phyloP scores from a whole-genome alignment of 1,140 invertebrate species.

The Streblospio benedicti region DNA sequence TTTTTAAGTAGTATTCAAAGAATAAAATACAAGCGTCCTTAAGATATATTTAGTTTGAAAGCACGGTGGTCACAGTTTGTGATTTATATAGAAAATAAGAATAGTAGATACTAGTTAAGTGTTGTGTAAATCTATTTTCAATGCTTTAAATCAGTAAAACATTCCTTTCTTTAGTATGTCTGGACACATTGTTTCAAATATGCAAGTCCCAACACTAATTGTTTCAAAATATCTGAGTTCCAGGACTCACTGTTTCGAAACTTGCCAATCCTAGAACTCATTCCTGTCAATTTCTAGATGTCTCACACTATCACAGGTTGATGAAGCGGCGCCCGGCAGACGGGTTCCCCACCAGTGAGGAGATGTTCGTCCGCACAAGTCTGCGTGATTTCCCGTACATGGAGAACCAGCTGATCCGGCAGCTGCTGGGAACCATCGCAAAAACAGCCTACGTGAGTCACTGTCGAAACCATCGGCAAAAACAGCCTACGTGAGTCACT shows the following conservation, averaged over 20 bases:
- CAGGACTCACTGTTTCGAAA: conserved; percentile 8
- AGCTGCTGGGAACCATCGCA: conserved; percentile 61
- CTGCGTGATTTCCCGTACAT: conserved; percentile 79
- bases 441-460: too few relatives aligned
- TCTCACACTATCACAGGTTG: conserved; percentile 26
- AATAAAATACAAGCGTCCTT: too few relatives aligned
- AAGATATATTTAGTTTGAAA: too few relatives aligned
- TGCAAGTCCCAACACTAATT: too few relatives aligned
- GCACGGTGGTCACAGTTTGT: too few relatives aligned
- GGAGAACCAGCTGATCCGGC: conserved; percentile 52
- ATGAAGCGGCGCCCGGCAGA: conserved; percentile 59
- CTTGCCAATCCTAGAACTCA: conserved; percentile 13
- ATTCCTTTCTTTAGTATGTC: background rate
- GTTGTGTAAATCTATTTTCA: background rate
- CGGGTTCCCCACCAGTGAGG: conserved; percentile 64
- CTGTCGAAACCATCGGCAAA: too few relatives aligned
- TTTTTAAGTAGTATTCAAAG: too few relatives aligned
- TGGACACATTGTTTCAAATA: background rate
- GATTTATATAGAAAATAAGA: too few relatives aligned
- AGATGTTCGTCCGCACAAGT: conserved; percentile 65
- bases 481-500: too few relatives aligned
- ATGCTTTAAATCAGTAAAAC: background rate
- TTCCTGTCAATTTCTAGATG: background rate
- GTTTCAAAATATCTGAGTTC: background rate
- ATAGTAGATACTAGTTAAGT: too few relatives aligned